phyloP scores from a whole-genome alignment of 2,797 vertebrate genomes.

The Morus bassanus region DNA sequence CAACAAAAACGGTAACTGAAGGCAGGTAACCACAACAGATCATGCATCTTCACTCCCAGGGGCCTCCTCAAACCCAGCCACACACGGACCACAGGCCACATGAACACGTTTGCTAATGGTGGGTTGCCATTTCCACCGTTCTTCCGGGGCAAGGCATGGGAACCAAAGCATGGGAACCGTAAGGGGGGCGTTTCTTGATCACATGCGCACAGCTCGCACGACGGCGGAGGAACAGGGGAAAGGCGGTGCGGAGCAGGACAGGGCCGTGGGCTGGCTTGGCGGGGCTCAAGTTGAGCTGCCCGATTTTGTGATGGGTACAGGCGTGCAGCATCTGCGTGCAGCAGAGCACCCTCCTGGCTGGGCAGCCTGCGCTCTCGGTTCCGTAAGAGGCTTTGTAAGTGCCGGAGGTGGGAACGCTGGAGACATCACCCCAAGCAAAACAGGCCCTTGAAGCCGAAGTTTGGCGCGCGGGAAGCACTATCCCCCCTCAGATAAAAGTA shows the following conservation, averaged over 20 bases:
- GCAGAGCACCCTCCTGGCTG: accelerated
- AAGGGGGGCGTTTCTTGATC: accelerated
- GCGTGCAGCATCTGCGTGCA: not conserved
- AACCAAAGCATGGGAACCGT: no score
- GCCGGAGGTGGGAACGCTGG: not conserved
- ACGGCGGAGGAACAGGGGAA: accelerated
- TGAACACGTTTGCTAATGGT: not conserved
- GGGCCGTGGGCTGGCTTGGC: accelerated
- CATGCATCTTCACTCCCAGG: not conserved
- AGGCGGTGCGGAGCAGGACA: accelerated
- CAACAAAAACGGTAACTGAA: not conserved
- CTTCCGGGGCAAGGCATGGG: not conserved
- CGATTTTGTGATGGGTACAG: not conserved
- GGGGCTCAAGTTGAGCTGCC: not conserved
- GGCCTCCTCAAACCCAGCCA: not conserved
- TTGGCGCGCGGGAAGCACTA: not conserved
- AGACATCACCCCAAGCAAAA: not conserved
- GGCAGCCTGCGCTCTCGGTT: not conserved
- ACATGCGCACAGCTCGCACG: accelerated
- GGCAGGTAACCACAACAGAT: not conserved
- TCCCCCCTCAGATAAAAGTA: not conserved
- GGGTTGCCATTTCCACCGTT: not conserved
- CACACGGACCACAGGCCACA: not conserved
- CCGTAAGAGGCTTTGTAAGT: accelerated
- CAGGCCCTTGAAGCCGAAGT: not conserved